Evolutionary conservation across 2,113 vertebrate species (phyloP), one percentile per base, ranked within the genome.

Genomic region (Clinocottus analis): DNA sequence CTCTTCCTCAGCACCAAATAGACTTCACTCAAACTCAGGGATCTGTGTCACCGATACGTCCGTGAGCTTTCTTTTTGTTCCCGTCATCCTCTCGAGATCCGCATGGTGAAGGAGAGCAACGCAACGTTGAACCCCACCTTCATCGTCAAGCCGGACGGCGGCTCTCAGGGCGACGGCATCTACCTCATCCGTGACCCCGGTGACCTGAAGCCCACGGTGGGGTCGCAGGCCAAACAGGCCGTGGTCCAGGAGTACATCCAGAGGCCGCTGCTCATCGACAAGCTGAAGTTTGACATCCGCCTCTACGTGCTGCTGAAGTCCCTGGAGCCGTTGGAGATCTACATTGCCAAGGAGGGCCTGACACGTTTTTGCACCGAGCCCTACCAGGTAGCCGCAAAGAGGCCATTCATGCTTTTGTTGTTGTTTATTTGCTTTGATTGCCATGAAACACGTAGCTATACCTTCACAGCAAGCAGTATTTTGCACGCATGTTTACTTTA

Each of bases 81-180:
- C 25, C 21, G 12, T 19, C 0, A 31, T 14, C 27, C 2, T 33
- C 71, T 66, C 19, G 21, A 99, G 98, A 95, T 97, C 33, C 96
- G 91, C 27, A 84, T 94, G 92, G 93, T 95, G 81, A 99, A 96
- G 88, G 97, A 98, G 33, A 93, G 75, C 0, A 94, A 97, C 65
- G 89, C 95, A 0, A 87, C 95, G 11, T 93, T 95, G 92, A 97
- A 95, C 82, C 96, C 95, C 63, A 98, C 96, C 14, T 99, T 98
- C 61, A 99, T 99, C 7, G 97, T 99, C 12, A 99, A 99, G 75
- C 98, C 98, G 0, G 97, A 99, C 2, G 93, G 96, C 0, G 98
- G 98, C 25, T 99, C 97, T 87, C 98, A 99, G 86, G 98, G 98
- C 33, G 97, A 99, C 4, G 98, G 98, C 85, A 99, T 99, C 96